Base-by-base conservation (phyloP, 2,888 invertebrate species). In the Pterostichus madidus region DNA sequence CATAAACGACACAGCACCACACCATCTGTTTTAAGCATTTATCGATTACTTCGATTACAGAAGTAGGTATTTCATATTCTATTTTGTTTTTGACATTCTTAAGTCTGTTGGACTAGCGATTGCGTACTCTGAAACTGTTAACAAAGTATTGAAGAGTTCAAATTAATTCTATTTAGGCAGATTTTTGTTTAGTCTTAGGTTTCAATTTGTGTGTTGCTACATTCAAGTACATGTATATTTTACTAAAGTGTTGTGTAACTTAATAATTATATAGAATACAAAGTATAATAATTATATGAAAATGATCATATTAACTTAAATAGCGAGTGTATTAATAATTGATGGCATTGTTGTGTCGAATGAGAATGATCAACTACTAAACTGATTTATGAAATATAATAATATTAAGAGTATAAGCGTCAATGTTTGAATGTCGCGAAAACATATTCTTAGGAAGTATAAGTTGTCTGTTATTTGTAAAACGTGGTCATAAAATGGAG, bases 211-310 rank as follows among this genome's bases (percentile, higher is more conserved):
- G 85, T 84, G 86, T 87, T 87, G 87, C 87, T 86, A 86, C 87
- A 86, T 87, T n/a, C n/a, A n/a, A n/a, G 88, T 89, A 88, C 88
- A 88, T 88, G 88, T 86, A 84, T 86, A 86, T 80, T 84, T 84
- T 83, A 86, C 81, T 81, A 81, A 75, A 81, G 75, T 81, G 73
- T 81, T 81, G 81, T 81, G 61, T 81, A 75, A 81, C 80, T 44
- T 80, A 80, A 80, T 71, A 73, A 80, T 35, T 68, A 80, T 77
- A 77, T 79, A 79, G 46, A 79, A 44, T 80, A 71, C 68, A 71
- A 80, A 68, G 56, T 17, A 68, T 68, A 71, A 68, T 49, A 49
- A 71, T 56, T 53, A 80, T 59, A 80, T 68, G 56, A 46, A 49
- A 68, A 24, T 24, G 24, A 24, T 24, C 24, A 24, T 80, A 73